Base-by-base conservation (phyloP, 2,113 vertebrate genomes). In the Pristiophorus japonicus region DNA sequence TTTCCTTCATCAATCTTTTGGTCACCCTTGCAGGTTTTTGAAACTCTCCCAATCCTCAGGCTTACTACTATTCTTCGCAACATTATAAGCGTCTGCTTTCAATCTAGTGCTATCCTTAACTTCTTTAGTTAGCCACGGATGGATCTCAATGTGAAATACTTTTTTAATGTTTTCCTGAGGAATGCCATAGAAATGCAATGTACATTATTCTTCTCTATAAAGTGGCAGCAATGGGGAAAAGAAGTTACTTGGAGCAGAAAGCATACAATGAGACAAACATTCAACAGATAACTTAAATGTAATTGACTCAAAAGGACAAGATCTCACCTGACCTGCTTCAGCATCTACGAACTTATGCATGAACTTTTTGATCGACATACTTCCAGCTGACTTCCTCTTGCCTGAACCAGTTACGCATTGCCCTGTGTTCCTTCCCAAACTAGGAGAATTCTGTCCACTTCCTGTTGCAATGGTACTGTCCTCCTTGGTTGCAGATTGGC, bases 331-430 rank as follows among this genome's bases (percentile, higher is more conserved):
- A 14, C 97, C 97, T 0, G 51, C 87, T 55, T 94, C 93, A 94
- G 97, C 96, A 0, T 97, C 97, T 5, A 97, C 96, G 38, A 98
- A 98, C 91, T 97, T 98, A 96, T 98, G 99, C 98, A 99, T 99
- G 97, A 99, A 99, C 96, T 98, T 98, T 0, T 98, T 99, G 97
- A 99, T 99, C 12, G 98, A 98, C 98, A 99, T 99, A 97, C 98
- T 99, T 10, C 98, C 98, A 0, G 96, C 78, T 1, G 97, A 96
- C 96, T 98, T 99, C 96, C 98, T 98, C 96, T 99, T 99, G 88
- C 96, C 97, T 0, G 98, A 96, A 8, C 96, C 45, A 0, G 96
- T 45, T n/a, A 84, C 95, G 95, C 93, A 94, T 7, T 96, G 95
- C 88, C 97, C 96, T 62, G 97, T 96, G 93, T 96, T 96, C 96